A percentile compares a stretch with the other conserved stretches of the same genome.
These are phyloP conservation scores for Phocoena phocoena DNA, from an alignment of 2,113 vertebrate genomes.

Conservation along the genomic window DNA sequence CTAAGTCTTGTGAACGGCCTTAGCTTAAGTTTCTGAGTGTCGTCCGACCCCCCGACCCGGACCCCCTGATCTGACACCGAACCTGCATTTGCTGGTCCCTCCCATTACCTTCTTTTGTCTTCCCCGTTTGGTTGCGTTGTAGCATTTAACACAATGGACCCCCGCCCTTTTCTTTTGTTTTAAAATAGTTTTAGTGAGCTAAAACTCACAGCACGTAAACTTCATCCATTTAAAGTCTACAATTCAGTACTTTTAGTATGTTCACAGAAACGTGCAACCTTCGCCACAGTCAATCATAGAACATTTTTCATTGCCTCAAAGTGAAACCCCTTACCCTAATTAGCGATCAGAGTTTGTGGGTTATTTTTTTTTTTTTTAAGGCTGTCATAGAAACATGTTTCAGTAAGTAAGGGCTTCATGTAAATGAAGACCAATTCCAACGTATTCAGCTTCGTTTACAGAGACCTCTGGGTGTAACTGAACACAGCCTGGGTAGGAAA, in stretches of 20 bases:
- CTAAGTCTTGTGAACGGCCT: neutral
- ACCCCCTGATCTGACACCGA: fast-evolving
- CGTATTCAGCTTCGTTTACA: fast-evolving
- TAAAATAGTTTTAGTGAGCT: neutral
- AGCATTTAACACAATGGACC: neutral
- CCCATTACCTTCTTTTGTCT: fast-evolving
- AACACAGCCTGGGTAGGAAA: slow-evolving; percentile 39
- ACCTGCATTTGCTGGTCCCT: fast-evolving
- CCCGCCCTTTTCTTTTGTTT: fast-evolving
- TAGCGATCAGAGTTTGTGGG: neutral
- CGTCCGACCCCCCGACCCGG: fast-evolving
- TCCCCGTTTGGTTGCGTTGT: neutral
- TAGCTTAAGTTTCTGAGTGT: neutral
- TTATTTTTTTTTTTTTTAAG: too few relatives aligned
- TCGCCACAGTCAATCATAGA: fast-evolving
- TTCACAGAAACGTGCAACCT: neutral
- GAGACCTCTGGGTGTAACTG: neutral
- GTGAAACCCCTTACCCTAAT: neutral
- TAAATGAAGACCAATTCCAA: fast-evolving
- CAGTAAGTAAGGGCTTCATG: neutral
- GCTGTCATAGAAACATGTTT: neutral
- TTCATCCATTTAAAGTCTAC: fast-evolving
- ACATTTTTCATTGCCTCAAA: neutral
- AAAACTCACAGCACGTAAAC: neutral
- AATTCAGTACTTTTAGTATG: fast-evolving